phyloP scores from a whole-genome alignment of 2,113 vertebrate genomes.

The Rhagologus leucostigma region DNA sequence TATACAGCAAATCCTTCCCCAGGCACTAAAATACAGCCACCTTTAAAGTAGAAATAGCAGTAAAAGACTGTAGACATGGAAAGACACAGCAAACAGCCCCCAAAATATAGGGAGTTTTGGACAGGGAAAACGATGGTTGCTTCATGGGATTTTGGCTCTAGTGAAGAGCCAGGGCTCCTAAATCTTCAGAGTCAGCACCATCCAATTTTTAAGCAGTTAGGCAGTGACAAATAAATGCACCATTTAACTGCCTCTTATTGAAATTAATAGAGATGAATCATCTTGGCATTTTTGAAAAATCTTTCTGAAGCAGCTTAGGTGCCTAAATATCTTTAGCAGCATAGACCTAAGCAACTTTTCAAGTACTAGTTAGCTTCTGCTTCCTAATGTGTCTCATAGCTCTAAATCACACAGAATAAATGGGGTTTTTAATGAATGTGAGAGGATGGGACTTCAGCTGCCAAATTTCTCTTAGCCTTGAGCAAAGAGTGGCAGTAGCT shows the following conservation, averaged over 20 bases:
- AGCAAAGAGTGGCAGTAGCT: neutral
- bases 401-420: constrained; percentile 48
- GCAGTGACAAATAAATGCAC: constrained; percentile 54
- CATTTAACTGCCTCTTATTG: constrained; percentile 55
- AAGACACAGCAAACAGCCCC: neutral
- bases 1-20: neutral
- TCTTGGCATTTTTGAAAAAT: constrained; percentile 47
- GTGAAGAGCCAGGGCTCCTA: constrained; percentile 14
- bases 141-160: constrained; percentile 11
- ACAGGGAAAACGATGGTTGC: neutral
- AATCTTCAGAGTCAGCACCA: constrained; percentile 12
- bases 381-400: constrained; percentile 25
- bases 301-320: constrained; percentile 35
- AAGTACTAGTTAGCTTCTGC: constrained; percentile 26
- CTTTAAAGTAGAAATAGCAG: neutral
- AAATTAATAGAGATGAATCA: constrained; percentile 64
- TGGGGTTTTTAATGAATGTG: constrained; percentile 18
- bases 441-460: constrained; percentile 3
- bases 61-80: neutral
- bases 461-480: constrained; percentile 4
- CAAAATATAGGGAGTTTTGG: neutral
- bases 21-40: neutral
- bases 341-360: constrained; percentile 53
- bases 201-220: constrained; percentile 53
- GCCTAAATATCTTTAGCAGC: constrained; percentile 41